Evolutionary conservation across 2,797 vertebrate genomes (phyloP), one percentile per base, ranked within the genome.

Genomic region (Gymnoscopelus braueri): DNA sequence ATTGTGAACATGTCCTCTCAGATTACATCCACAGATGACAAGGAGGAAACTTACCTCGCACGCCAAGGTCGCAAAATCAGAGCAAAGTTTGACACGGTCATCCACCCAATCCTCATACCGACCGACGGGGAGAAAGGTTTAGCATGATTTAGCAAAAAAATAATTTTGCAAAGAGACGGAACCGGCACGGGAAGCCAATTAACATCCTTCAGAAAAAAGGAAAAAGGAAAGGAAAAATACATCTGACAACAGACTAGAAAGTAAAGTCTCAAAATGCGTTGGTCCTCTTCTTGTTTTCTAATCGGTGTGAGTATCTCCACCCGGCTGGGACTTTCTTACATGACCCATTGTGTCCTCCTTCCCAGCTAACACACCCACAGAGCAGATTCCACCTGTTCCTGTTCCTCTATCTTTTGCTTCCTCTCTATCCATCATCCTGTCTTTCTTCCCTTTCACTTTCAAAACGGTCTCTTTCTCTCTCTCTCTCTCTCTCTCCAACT

Each of bases 31-130:
- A 39, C 32, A 23, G 55, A 19, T 48, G 32, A 35, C 32, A 6
- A 69, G 60, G 2, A 24, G 53, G 63, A 56, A 9, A 82, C 88
- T 69, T 91, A 91, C 89, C 88, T 87, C 54, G 11, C 7, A n/a
- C 63, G 71, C 53, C 51, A 3, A 65, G 57, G 58, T 49, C 56
- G 48, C 1, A 19, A 6, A 67, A 72, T 7, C 56, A 52, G 54
- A 60, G 59, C n/a, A 74, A 85, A 87, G 83, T 86, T 83, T 82
- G 51, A 64, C 49, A 51, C 9, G 5, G 24, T 8, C 39, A 7
- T 44, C 39, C 24, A 57, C 58, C 29, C 61, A 60, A 67, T 83
- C 81, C 88, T 49, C 60, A 69, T 49, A 49, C 68, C 64, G 48
- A 51, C 15, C 0, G 53, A 54, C 59, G 57, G 65, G 7, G 26